Base-by-base conservation (phyloP, 2,113 vertebrate genomes). In the Macroglossus sobrinus region DNA sequence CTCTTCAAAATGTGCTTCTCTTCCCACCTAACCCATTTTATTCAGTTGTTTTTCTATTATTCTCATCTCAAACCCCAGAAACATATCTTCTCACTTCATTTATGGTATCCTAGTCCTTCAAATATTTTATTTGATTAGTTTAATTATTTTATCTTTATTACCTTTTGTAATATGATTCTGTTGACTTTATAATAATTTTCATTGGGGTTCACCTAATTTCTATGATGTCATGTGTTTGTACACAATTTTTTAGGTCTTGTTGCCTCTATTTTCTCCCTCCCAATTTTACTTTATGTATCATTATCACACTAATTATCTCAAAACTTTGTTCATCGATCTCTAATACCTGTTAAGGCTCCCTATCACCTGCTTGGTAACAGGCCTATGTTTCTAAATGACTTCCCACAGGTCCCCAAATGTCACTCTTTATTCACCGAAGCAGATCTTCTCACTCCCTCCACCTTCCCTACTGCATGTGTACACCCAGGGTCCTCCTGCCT, bases 71-170 rank as follows among this genome's bases (percentile, higher is more conserved):
- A 45, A 84, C 38, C 45, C n/a, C 18, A 1, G 30, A 50, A 53
- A 72, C 18, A 6, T 35, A 43, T 22, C 30, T 24, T 53, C 13
- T 63, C 5, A 53, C 26, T 24, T 45, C 1, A 1, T 50, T 19
- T 53, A n/a, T 19, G 8, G 22, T 14, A 43, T 47, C 28, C 45
- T 50, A 53, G 30, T 35, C 28, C 63, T 89, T 72, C 30, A 30
- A 55, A 43, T 57, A 40, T 69, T 94, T 84, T 80, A 7, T 28
- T 53, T n/a, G 47, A 64, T 92, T 78, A 84, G 30, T 93, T 47
- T 82, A 35, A 84, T 76, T 43, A 43, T n/a, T 94, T 81, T 86
- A 30, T 55, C 22, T 66, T 47, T 72, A 74, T 63, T 86, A n/a
- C 18, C 26, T 7, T 76, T 53, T 7, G 22, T 53, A n/a, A 40